These are phyloP conservation scores for Ischnus inquisitorius DNA, from an alignment of 2,888 invertebrate genomes.

Conservation along the genomic window DNA sequence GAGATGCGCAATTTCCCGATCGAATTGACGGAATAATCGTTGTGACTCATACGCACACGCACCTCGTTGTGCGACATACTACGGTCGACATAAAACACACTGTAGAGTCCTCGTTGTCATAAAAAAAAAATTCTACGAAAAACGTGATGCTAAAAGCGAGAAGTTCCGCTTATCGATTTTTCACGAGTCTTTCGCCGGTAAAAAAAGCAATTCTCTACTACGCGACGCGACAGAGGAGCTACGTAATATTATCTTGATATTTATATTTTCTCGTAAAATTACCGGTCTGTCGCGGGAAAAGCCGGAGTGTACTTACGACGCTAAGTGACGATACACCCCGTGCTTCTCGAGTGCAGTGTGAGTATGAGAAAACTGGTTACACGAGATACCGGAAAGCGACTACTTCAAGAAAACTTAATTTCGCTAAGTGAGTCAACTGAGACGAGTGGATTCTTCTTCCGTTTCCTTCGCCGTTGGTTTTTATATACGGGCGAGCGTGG, in stretches of 20 bases:
- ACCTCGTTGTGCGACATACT: slow-evolving; percentile 1
- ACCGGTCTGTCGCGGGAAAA: neutral
- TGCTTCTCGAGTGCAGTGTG: neutral
- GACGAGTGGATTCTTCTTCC: slow-evolving; percentile 57
- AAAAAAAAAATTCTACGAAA: slow-evolving; percentile 8
- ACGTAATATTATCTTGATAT: slow-evolving; percentile 22
- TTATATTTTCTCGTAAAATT: slow-evolving; percentile 20
- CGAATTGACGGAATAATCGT: slow-evolving; percentile 32
- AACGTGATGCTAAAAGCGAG: neutral
- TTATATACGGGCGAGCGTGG: slow-evolving; percentile 8
- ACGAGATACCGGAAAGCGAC: slow-evolving; percentile 33
- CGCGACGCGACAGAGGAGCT: neutral
- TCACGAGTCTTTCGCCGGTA: neutral
- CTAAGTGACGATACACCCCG: slow-evolving; percentile 34
- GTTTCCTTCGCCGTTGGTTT: slow-evolving; percentile 38
- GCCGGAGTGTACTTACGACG: slow-evolving; percentile 15
- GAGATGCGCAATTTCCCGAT: slow-evolving; percentile 9
- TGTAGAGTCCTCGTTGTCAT: neutral
- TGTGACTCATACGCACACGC: neutral
- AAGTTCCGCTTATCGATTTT: slow-evolving; percentile 4
- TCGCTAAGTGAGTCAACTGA: slow-evolving; percentile 65
- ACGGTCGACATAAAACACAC: neutral
- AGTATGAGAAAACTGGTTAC: slow-evolving; percentile 9
- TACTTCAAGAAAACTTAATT: slow-evolving; percentile 62
- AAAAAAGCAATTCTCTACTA: neutral